Evolutionary conservation across 2,113 vertebrate species (phyloP).

Genomic region (Suncus etruscus): DNA sequence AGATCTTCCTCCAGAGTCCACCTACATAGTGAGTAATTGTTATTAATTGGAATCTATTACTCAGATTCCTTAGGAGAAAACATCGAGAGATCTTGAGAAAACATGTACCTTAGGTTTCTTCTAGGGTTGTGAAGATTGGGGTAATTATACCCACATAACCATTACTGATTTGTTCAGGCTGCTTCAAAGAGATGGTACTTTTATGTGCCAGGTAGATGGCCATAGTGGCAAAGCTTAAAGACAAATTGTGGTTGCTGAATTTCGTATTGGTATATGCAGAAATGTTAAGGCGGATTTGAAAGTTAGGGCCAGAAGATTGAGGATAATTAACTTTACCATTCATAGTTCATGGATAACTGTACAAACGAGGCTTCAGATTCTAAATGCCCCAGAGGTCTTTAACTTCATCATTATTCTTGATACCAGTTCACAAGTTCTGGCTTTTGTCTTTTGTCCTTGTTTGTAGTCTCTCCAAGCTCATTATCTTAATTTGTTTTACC

Average conservation of each 20-base stretch:
- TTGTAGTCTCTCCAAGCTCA: not conserved
- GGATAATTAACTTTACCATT: not conserved
- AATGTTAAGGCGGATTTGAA: not conserved
- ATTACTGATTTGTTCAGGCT: not conserved
- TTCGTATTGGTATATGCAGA: not conserved
- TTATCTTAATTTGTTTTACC: not conserved
- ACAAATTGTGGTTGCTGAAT: not conserved
- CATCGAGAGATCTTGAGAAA: not conserved
- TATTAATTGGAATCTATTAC: not conserved
- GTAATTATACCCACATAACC: not conserved
- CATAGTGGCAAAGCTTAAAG: not conserved
- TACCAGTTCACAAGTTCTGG: constrained; percentile 1
- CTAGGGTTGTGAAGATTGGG: not conserved
- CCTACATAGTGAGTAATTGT: too few species aligned
- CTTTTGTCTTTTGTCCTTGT: not conserved
- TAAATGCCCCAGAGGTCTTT: not conserved
- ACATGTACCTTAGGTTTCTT: constrained; percentile 8
- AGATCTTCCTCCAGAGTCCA: not conserved
- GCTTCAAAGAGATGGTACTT: not conserved
- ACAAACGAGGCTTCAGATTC: not conserved
- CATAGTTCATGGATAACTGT: not conserved
- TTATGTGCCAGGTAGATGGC: not conserved
- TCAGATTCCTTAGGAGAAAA: not conserved
- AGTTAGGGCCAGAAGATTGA: not conserved
- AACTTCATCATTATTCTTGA: not conserved